Base-by-base conservation (phyloP, 2,888 invertebrate species). In the Noctua fimbriata region DNA sequence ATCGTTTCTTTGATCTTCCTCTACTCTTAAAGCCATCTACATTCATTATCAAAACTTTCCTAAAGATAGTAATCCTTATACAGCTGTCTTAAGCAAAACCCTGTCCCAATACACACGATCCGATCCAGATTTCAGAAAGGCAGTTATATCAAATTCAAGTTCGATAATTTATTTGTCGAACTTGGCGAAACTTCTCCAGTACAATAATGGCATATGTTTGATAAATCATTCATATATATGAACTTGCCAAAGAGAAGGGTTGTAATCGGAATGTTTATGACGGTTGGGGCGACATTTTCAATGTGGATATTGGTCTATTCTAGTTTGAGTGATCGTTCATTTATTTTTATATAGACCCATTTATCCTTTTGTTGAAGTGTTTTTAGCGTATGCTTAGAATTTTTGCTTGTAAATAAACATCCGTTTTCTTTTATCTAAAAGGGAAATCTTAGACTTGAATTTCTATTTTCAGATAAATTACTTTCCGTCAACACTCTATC, bases 121-220 rank as follows among this genome's bases (percentile, higher is more conserved):
- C 58, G 36, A 69, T 47, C 87, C 63, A 7, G 24, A 63, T 73
- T 55, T 73, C 52, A 47, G 65, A 28, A 63, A 18, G 58, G 41
- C 24, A 73, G 55, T 74, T 60, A 73, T 63, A 73, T 69, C 69
- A 66, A 80, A 87, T 80, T 80, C 73, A 77, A 87, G 47, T 86
- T 84, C 60, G 32, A 87, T 73, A 88, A 88, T 75, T 70, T 87
- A 79, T 87, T 66, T 41, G 69, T 36, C 41, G 24, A 87, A 79
- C 63, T 86, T 79, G 18, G 28, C 1, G 52, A 52, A 87, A 88
- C 87, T 84, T 80, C 32, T 24, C 49, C 16, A 69, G 87, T 83
- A 83, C 87, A 83, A 79, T 83, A 87, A 83, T 65, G 76, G 58
- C 80, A 87, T 87, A 77, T 86, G 86, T 86, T 89, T 89, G 87